A percentile compares a stretch with the other conserved stretches of the same genome.
Conservation (phyloP, 1,140 invertebrate genomes). For the Drosophila lacertosa region DNA sequence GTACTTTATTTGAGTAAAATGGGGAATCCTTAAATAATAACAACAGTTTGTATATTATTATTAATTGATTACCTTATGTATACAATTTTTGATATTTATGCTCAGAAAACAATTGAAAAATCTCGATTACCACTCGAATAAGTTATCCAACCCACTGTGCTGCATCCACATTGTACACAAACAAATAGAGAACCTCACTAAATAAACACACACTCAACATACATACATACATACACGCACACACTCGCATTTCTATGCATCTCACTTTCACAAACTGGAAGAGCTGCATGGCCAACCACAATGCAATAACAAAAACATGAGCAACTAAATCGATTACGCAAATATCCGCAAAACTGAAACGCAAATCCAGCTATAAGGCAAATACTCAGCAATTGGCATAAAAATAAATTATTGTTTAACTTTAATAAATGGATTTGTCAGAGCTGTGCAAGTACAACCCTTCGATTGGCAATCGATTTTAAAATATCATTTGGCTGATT, state of each 20-base stretch:
- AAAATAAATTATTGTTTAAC: conserved; percentile 43
- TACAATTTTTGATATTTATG: not conserved
- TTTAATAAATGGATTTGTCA: conserved; percentile 39
- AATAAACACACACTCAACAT: conserved; percentile 31
- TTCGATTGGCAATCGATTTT: conserved; percentile 17
- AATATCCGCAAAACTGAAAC: conserved; percentile 44
- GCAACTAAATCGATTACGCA: conserved; percentile 55
- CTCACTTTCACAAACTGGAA: conserved; percentile 1
- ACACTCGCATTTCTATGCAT: conserved; percentile 13
- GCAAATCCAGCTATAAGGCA: conserved; percentile 8
- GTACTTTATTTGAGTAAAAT: not conserved
- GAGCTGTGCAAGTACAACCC: conserved; percentile 19
- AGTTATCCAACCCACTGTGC: conserved; percentile 18
- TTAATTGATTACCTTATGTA: conserved; percentile 8
- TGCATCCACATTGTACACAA: conserved; percentile 38
- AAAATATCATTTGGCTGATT: conserved; percentile 57
- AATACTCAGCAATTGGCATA: conserved; percentile 13
- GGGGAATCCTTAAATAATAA: conserved; percentile 1
- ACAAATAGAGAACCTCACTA: conserved; percentile 28
- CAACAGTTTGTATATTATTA: not conserved
- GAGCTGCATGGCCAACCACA: conserved; percentile 26
- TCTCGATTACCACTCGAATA: not conserved
- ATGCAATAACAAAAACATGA: conserved; percentile 26
- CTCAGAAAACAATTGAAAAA: conserved; percentile 6
- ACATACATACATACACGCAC: conserved; percentile 12